phyloP scores from a whole-genome alignment of 2,888 invertebrate genomes.

The Xiphydria camelus region DNA sequence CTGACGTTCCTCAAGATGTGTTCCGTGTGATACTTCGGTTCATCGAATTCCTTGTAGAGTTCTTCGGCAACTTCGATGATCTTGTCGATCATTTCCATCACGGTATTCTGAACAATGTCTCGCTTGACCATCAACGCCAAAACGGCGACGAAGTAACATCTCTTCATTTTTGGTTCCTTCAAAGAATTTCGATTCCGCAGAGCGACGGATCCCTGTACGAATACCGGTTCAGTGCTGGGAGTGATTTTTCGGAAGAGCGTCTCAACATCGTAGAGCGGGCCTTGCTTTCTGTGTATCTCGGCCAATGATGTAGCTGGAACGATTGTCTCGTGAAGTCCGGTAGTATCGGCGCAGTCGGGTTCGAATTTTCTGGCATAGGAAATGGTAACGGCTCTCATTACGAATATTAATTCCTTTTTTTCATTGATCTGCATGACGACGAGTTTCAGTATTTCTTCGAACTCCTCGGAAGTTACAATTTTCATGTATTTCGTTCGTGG shows the following conservation, averaged over 20 bases:
- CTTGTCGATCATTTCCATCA: constrained; percentile 45
- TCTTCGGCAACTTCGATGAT: constrained; percentile 43
- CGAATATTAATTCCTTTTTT: constrained; percentile 27
- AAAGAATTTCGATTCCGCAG: constrained; percentile 36
- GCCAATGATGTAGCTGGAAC: constrained; percentile 34
- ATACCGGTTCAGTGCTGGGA: constrained; percentile 36
- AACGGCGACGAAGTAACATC: constrained; percentile 51
- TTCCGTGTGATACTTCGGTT: constrained; percentile 42
- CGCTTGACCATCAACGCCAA: constrained; percentile 45
- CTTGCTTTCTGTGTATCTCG: constrained; percentile 35
- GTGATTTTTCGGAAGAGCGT: constrained; percentile 37
- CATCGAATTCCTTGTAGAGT: constrained; percentile 40
- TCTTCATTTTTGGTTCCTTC: constrained; percentile 43
- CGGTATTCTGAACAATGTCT: constrained; percentile 47
- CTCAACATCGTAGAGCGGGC: constrained; percentile 31
- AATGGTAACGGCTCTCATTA: constrained; percentile 36
- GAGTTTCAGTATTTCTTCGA: constrained; percentile 43
- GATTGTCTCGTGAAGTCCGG: constrained; percentile 42
- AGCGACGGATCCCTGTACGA: constrained; percentile 40
- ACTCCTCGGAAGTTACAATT: constrained; percentile 36
- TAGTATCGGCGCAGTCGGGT: constrained; percentile 43
- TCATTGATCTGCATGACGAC: constrained; percentile 35
- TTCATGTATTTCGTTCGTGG: constrained; percentile 38
- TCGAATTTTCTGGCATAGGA: constrained; percentile 46
- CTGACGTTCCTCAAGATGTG: constrained; percentile 45